Evolutionary conservation across 1,140 invertebrate species (phyloP).

Genomic region (Philotrypesis tridentata): DNA sequence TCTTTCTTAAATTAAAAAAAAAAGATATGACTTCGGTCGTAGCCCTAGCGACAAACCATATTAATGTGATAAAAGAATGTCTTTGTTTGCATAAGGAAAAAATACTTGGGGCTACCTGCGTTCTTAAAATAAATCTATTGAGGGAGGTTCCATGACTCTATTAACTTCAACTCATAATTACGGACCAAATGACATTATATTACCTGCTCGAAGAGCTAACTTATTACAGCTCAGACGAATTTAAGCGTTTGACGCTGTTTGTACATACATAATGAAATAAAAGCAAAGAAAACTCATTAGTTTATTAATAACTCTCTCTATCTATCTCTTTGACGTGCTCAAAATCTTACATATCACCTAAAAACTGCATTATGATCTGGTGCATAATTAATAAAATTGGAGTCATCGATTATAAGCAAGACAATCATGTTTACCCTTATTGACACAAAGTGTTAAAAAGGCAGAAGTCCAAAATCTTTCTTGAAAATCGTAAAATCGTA

Average conservation of each 20-base stretch:
- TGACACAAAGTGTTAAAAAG: not conserved
- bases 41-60: conserved; percentile 47
- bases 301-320: conserved; percentile 31
- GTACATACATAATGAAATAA: conserved; percentile 31
- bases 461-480: not conserved
- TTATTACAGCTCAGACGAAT: conserved; percentile 3
- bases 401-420: conserved; percentile 14
- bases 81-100: conserved; percentile 24
- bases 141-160: conserved; percentile 42
- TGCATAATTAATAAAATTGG: not conserved
- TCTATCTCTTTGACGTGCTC: not conserved
- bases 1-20: conserved; percentile 10
- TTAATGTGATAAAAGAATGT: conserved; percentile 43
- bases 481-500: conserved; percentile 4
- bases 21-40: conserved; percentile 5
- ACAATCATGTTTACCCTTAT: conserved; percentile 35
- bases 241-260: not conserved
- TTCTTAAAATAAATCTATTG: not conserved
- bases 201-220: not conserved
- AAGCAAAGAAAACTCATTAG: conserved; percentile 18
- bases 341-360: conserved; percentile 6
- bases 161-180: conserved; percentile 42
- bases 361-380: not conserved
- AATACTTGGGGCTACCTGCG: not conserved
- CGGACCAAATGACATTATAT: conserved; percentile 36